A percentile compares a stretch with the other conserved stretches of the same genome.
Evolutionary conservation across 2,797 vertebrate species (phyloP).

Genomic region (Sebastes paucispinis): DNA sequence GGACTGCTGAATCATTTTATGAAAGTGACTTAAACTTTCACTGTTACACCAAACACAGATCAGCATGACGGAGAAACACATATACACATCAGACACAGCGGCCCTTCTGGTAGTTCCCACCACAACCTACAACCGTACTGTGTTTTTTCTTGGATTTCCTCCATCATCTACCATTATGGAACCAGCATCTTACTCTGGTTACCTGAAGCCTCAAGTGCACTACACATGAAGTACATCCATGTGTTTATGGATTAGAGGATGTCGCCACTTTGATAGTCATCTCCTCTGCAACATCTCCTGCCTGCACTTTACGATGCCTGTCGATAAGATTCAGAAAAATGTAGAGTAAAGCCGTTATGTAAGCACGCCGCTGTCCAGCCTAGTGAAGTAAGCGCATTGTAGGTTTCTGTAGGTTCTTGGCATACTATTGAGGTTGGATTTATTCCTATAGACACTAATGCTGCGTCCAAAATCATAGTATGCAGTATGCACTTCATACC

Average conservation of each 20-base stretch:
- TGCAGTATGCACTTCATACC: too few species aligned
- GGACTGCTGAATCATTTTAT: not conserved
- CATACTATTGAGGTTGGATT: not conserved
- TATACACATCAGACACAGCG: not conserved
- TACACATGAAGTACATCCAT: not conserved
- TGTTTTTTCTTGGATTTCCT: not conserved
- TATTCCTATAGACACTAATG: not conserved
- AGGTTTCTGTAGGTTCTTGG: not conserved
- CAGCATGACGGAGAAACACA: not conserved
- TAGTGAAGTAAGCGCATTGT: not conserved
- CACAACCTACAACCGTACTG: not conserved
- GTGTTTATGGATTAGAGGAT: slow-evolving; percentile 11
- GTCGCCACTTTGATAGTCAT: not conserved
- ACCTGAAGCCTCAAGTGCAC: not conserved
- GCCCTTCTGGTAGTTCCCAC: not conserved
- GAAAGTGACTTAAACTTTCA: not conserved
- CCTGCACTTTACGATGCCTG: not conserved
- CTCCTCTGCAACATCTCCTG: not conserved
- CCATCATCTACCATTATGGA: slow-evolving; percentile 1
- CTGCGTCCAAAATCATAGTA: too few species aligned
- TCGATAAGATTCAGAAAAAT: not conserved
- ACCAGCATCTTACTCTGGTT: not conserved
- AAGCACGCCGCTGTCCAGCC: not conserved
- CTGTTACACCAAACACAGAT: not conserved
- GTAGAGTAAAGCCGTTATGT: not conserved